Evolutionary conservation across 2,797 vertebrate species (phyloP), one percentile per base, ranked within the genome.

Genomic region (Microhierax caerulescens): DNA sequence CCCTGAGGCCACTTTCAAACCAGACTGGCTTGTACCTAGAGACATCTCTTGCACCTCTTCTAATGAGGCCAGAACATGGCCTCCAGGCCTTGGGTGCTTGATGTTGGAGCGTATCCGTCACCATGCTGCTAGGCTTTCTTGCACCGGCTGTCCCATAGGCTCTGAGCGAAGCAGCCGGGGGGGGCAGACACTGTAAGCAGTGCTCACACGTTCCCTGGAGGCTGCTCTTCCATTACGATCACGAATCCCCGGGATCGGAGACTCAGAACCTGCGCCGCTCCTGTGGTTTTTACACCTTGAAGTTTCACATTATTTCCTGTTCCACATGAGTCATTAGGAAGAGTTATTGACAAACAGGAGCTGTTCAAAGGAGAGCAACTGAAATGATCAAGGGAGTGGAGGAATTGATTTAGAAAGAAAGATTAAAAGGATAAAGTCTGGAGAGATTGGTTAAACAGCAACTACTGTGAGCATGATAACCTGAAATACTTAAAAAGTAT

Each of bases 371-470:
- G 80, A 96, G 64, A 97, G 94, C 83, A 95, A 87, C 94, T 27
- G 68, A 93, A 97, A 96, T 95, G 93, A 97, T 97, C 95, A 97
- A 95, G 97, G 93, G 93, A 97, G 60, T 50, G 45, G 88, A 95
- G 53, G 67, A 92, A 97, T 96, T 96, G 92, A 95, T 97, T 97
- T 91, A 93, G 94, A 96, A 95, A 89, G 93, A 79, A 96, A 97
- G 95, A 97, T 96, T 97, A 97, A 97, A 97, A 95, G 96, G 92
- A 97, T 95, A 91, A 97, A 95, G 93, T 93, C 93, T 95, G 80
- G 63, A 92, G 92, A 97, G 95, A 95, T 87, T 94, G 92, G 95
- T 96, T 97, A 97, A 97, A 96, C 93, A 95, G 94, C 88, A 95
- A 72, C 94, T 93, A 93, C 95, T 85, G 90, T 79, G 93, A 92